These are phyloP conservation scores for Meteorus cinctellus DNA, from an alignment of 2,888 invertebrate species.

Conservation along the genomic window DNA sequence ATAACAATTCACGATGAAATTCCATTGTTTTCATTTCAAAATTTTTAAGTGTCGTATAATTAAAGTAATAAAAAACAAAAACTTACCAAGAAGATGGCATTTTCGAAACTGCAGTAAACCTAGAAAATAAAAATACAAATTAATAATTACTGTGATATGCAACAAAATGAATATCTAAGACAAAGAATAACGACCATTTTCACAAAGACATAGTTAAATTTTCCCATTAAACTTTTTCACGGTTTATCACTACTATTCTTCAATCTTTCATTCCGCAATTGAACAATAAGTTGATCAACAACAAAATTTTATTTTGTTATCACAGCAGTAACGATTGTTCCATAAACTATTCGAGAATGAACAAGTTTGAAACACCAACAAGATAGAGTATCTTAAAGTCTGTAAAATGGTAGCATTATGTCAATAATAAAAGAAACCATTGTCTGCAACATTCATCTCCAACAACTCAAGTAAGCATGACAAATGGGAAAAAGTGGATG, in stretches of 20 bases:
- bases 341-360: not conserved
- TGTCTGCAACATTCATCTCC: constrained; percentile 1
- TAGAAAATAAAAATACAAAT: not conserved
- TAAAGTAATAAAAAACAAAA: not conserved
- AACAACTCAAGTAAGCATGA: constrained; percentile 8
- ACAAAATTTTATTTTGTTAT: too few relatives aligned
- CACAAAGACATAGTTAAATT: not conserved
- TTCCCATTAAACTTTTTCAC: not conserved
- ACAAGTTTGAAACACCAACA: not conserved
- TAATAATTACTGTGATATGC: not conserved
- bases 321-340: too few relatives aligned
- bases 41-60: not conserved
- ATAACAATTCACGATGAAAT: too few relatives aligned
- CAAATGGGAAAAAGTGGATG: constrained; percentile 1
- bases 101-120: not conserved
- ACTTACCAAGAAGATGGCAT: not conserved
- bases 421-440: not conserved
- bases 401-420: not conserved
- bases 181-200: not conserved
- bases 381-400: not conserved
- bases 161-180: not conserved
- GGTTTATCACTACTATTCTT: not conserved
- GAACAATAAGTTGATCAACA: too few relatives aligned
- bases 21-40: not conserved
- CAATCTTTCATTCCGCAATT: too few relatives aligned